phyloP scores from a whole-genome alignment of 2,113 vertebrate genomes.

The Mellivora capensis region DNA sequence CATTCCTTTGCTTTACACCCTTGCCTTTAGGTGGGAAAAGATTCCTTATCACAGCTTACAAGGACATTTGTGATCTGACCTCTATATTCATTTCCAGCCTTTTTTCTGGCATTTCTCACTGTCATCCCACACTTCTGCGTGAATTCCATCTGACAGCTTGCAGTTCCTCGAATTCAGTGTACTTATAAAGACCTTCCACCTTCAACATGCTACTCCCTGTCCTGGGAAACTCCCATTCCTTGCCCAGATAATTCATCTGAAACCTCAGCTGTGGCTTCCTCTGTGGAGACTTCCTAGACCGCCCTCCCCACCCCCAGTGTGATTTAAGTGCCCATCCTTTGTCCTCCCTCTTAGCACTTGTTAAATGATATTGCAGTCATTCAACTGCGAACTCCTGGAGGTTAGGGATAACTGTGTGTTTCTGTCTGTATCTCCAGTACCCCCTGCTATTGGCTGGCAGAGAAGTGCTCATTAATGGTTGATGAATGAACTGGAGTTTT shows the following conservation, averaged over 20 bases:
- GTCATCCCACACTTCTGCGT: background rate
- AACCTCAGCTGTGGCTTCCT: background rate
- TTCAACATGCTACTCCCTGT: conserved; percentile 11
- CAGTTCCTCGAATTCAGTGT: background rate
- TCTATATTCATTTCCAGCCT: background rate
- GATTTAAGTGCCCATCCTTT: background rate
- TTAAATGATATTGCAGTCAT: background rate
- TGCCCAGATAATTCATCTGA: conserved; percentile 27
- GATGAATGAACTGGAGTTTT: conserved; percentile 14
- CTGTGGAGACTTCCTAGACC: background rate
- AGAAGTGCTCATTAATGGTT: conserved; percentile 24
- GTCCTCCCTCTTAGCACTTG: background rate
- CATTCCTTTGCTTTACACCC: background rate
- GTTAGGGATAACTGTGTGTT: background rate
- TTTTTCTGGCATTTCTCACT: background rate
- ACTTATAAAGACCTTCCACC: background rate
- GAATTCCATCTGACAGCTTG: background rate
- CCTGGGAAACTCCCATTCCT: conserved; percentile 40
- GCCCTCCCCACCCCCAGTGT: background rate
- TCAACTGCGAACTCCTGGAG: background rate
- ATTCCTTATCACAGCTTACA: background rate
- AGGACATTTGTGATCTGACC: background rate
- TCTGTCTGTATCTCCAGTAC: background rate
- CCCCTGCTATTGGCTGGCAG: background rate
- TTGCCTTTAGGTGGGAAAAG: background rate